Evolutionary conservation across 1,140 invertebrate genomes (phyloP), one percentile per base, ranked within the genome.

Genomic region (Oreohelix idahoensis): DNA sequence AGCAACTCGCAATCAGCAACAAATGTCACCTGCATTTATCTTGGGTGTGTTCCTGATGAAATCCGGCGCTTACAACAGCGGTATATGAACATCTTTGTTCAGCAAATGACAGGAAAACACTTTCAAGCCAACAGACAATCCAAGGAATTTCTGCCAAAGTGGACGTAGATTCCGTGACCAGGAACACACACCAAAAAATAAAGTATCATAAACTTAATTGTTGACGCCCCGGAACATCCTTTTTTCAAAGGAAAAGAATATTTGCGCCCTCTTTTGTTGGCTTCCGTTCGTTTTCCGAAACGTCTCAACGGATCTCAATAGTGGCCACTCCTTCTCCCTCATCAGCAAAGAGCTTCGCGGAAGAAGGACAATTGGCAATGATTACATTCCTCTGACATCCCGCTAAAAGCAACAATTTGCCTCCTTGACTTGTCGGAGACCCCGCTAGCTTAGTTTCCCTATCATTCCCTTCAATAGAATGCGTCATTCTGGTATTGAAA

Each of bases 361-460:
- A 66, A 38, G 58, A 39, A 13, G 38, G 75, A 85, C 84, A 85
- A 85, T 85, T 79, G 81, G 76, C 82, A 83, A 85, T 85, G 84
- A 85, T 85, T 85, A 85, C 80, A 73, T 63, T 81, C 81, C 76
- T 80, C 76, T 58, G 81, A 79, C 74, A 58, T 38, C 77, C 63
- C 32, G 58, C 76, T 79, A 58, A 80, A 79, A 79, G 84, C 80
- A 71, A 78, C 80, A 83, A 85, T 85, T 85, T 85, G 77, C 70
- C 76, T 69, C 45, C 70, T 76, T 76, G 49, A 75, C 53, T 80
- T 78, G 76, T 70, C 66, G 38, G 38, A 36, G 53, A 80, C 76
- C 70, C 58, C 38, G 35, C 51, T 36, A 53, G 75, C 75, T 77
- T 29, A 53, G 49, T 66, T 79, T 53, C n/a, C 29, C 42, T 73